Evolutionary conservation across 2,888 invertebrate genomes (phyloP).

Genomic region (Poecilobothrus nobilitatus): DNA sequence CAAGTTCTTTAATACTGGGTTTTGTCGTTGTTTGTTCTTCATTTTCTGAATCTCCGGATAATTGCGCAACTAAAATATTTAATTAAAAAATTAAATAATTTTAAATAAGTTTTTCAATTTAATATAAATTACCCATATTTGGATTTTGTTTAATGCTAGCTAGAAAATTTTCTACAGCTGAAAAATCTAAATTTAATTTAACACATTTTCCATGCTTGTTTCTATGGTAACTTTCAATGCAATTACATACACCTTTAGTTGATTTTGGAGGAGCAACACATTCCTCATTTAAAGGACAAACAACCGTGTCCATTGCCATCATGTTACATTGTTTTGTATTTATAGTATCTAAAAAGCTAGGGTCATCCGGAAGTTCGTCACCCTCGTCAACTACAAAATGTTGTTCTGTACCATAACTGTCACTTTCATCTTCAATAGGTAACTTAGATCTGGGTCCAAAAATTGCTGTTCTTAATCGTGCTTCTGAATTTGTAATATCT

Average conservation of each 20-base stretch:
- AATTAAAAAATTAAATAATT: constrained; percentile 1
- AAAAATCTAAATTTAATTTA: constrained; percentile 30
- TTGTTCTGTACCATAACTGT: constrained; percentile 27
- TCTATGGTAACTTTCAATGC: constrained; percentile 54
- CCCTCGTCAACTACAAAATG: constrained; percentile 30
- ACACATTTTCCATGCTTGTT: constrained; percentile 44
- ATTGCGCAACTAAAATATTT: constrained; percentile 24
- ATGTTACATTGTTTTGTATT: constrained; percentile 52
- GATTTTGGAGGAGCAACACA: constrained; percentile 54
- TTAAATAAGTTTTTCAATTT: neutral
- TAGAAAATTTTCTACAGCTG: constrained; percentile 22
- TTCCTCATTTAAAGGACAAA: constrained; percentile 60
- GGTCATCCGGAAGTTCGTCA: constrained; percentile 46
- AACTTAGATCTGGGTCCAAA: constrained; percentile 14
- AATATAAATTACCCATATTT: neutral
- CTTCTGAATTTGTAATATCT: constrained; percentile 23
- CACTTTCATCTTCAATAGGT: constrained; percentile 32
- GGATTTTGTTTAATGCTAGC: neutral
- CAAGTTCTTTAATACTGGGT: constrained; percentile 54
- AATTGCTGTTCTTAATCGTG: constrained; percentile 30
- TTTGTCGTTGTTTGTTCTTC: constrained; percentile 34
- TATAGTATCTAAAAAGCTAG: constrained; percentile 43
- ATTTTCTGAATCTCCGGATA: constrained; percentile 23
- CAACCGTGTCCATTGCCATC: constrained; percentile 35
- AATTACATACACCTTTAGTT: constrained; percentile 63